Percentiles rank a stretch among this genome's conserved stretches.
Conservation (phyloP, 2,888 invertebrate species). For the Ametastegia equiseti region DNA sequence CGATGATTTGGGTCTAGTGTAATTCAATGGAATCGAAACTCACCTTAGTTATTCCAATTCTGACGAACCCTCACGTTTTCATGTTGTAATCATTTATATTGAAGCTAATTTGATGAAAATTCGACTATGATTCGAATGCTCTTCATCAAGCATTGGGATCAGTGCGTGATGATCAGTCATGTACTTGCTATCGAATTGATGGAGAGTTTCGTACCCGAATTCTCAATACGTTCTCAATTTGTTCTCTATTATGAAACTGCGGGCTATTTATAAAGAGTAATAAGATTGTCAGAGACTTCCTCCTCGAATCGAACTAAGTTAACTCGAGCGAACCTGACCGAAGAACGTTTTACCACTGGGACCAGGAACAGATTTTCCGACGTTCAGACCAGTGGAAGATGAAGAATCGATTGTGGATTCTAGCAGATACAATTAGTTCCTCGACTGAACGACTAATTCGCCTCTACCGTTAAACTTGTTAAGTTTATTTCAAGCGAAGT, state of each 20-base stretch:
- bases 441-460: conserved; percentile 17
- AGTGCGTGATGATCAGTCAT: not conserved
- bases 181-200: not conserved
- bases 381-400: not conserved
- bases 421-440: conserved; percentile 6
- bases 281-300: conserved; percentile 30
- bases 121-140: not conserved
- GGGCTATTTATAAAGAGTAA: conserved; percentile 25
- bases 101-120: not conserved
- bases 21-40: not conserved
- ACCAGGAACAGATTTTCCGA: conserved; percentile 11
- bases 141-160: not conserved
- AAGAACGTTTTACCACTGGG: conserved; percentile 11
- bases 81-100: not conserved
- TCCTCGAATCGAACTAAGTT: conserved; percentile 30
- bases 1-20: not conserved
- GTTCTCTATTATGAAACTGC: conserved; percentile 20
- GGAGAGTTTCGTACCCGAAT: not conserved
- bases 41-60: not conserved
- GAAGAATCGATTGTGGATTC: conserved; percentile 22
- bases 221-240: not conserved
- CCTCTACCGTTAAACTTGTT: not conserved
- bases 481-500: not conserved
- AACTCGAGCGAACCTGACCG: conserved; percentile 17
- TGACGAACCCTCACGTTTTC: not conserved